Evolutionary conservation across 2,113 vertebrate genomes (phyloP), one percentile per base, ranked within the genome.

Genomic region (Mirounga angustirostris): DNA sequence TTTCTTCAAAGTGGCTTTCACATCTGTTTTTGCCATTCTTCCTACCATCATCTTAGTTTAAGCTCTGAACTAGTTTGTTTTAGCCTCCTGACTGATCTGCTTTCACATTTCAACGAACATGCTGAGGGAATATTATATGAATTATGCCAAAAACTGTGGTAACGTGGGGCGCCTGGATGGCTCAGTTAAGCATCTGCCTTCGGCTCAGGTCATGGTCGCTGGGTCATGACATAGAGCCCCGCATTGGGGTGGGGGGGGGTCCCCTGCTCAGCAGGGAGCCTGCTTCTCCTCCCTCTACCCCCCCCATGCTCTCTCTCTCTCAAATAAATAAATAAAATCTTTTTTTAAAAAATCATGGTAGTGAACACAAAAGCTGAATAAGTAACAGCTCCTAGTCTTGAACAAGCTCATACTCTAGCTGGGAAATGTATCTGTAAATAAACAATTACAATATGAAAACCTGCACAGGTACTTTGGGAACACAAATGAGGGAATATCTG

Each of bases 381-480:
- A 89, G 18, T 73, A 96, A 85, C 28, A 87, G 63, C 5, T 52
- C 33, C 26, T 52, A 33, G 26, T 84, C n/a, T 67, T 91, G n/a
- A 92, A 54, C 3, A 89, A 87, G 26, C 12, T 91, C 43, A 81
- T 26, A 81, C 33, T 52, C 50, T 84, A 79, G n/a, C 33, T 59
- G 61, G 36, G 52, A 76, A 26, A 89, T 63, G 65, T 54, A 89
- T 36, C 6, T 88, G 22, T 30, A 89, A 95, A 67, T 30, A 94
- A 97, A 74, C 26, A 84, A 94, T 81, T 40, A 56, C 19, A 76
- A 54, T 28, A 94, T 22, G n/a, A 89, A 94, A 86, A 94, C 56
- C 30, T 95, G 21, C 40, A 33, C 2, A 69, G 28, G 18, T 86
- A 28, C 19, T 69, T 58, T 82, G n/a, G 30, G 40, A 94, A 92